Evolutionary conservation across 2,113 vertebrate species (phyloP), one percentile per base, ranked within the genome.

Genomic region (Lycocorax pyrrhopterus): DNA sequence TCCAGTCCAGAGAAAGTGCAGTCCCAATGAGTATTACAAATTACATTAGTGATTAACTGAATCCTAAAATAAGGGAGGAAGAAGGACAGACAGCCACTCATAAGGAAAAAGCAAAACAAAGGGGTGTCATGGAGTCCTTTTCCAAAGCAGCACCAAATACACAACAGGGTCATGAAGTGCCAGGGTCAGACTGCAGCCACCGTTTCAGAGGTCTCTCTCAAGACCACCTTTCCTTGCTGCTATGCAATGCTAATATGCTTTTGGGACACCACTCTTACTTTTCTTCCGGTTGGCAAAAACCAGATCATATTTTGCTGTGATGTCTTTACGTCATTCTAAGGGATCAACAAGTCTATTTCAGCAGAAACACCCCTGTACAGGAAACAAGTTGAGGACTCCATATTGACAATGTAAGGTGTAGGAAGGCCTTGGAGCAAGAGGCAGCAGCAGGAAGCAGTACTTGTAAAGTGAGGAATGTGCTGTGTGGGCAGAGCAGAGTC

Each of bases 161-260:
- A 22, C 23, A 1, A 21, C 0, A 51, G 26, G 1, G 1, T 46
- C 47, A 52, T 2, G 2, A 79, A 89, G 44, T 52, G 39, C 27
- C 35, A 60, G 32, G 22, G 12, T 72, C 30, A 64, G 72, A 44
- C 44, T 62, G 63, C 41, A 84, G 74, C 13, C 41, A 21, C 35
- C 32, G 12, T 64, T 75, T 78, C 35, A n/a, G 35, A 52, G 21
- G 30, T n/a, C 12, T 19, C 41, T 66, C 39, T 79, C 46, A 18
- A 27, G 22, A 41, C 8, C 26, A 16, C 15, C n/a, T 49, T 53
- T 89, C 62, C 26, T 80, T 66, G 26, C n/a, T 84, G 59, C 23
- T 63, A 23, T 15, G 47, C 29, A 68, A 32, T n/a, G 12, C 59
- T 73, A 56, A 53, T 15, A 27, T 5, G 9, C 8, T 60, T 88